Evolutionary conservation across 37 sponge, comb jelly and placozoan species (phyloP).

Genomic region (Oopsacas minuta): DNA sequence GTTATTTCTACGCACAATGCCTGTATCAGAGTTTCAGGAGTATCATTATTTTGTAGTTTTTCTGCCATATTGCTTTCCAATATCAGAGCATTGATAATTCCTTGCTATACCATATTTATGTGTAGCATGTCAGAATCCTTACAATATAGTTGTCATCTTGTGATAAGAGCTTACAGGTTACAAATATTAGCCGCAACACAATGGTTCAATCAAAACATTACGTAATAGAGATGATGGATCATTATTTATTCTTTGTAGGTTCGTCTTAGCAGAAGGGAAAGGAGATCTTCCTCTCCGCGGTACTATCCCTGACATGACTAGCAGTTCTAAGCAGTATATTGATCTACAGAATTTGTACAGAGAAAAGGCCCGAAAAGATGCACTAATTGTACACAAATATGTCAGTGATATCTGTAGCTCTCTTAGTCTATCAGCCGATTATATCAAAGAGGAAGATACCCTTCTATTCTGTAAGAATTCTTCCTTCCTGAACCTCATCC

Average conservation of each 20-base stretch:
- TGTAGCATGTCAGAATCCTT: no score
- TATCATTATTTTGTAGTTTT: no score
- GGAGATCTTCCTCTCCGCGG: conserved; percentile 83
- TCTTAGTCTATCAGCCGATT: conserved; percentile 21
- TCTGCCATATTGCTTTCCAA: no score
- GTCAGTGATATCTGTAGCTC: conserved; percentile 19
- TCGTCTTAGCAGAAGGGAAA: conserved; percentile 29
- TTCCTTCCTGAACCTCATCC: conserved; percentile 50
- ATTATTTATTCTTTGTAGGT: neutral
- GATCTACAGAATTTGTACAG: conserved; percentile 65
- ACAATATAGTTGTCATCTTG: neutral
- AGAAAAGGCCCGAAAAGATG: conserved; percentile 36
- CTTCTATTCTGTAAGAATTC: conserved; percentile 54
- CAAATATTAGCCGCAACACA: neutral
- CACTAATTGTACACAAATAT: conserved; percentile 31
- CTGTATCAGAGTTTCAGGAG: no score
- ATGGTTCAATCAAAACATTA: neutral
- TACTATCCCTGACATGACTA: conserved; percentile 92
- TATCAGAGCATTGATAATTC: no score
- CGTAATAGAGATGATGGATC: neutral
- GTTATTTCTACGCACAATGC: neutral
- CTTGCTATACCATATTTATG: no score
- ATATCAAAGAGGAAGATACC: conserved; percentile 26
- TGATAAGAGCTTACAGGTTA: neutral
- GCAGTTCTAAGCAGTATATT: conserved; percentile 71